Evolutionary conservation across 2,888 invertebrate genomes (phyloP).

Genomic region (Tiliacea citrago): DNA sequence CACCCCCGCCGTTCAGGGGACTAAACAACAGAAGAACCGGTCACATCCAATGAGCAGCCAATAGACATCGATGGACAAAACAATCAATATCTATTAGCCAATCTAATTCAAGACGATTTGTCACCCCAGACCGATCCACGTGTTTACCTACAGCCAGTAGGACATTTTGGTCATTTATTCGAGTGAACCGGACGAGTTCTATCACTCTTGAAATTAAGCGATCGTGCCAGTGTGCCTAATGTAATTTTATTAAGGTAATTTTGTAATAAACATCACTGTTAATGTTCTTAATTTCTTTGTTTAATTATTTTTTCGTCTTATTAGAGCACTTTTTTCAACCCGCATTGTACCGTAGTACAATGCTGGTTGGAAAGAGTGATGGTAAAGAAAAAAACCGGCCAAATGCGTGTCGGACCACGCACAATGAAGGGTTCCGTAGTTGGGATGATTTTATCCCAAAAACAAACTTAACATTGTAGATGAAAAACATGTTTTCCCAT

Average conservation of each 20-base stretch:
- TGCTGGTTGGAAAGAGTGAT: background rate
- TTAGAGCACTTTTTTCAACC: too few species aligned
- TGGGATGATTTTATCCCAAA: too few species aligned
- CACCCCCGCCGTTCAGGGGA: slow-evolving; percentile 23
- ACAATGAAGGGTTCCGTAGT: too few species aligned
- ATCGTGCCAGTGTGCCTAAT: slow-evolving; percentile 68
- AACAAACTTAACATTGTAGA: too few species aligned
- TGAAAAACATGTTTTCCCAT: too few species aligned
- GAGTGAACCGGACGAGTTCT: slow-evolving; percentile 69
- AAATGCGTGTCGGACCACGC: too few species aligned
- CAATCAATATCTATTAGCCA: slow-evolving; percentile 55
- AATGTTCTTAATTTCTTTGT: slow-evolving; percentile 53
- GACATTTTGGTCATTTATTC: slow-evolving; percentile 73
- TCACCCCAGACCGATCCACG: slow-evolving; percentile 57
- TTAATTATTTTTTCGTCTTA: slow-evolving; percentile 29
- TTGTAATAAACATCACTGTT: slow-evolving; percentile 63
- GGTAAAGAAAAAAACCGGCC: too few species aligned
- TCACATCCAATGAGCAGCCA: slow-evolving; percentile 27
- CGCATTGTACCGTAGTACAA: too few species aligned
- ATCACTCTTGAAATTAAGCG: slow-evolving; percentile 73
- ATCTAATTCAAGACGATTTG: slow-evolving; percentile 56
- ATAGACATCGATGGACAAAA: slow-evolving; percentile 32
- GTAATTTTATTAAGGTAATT: slow-evolving; percentile 79
- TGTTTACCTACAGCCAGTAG: slow-evolving; percentile 68
- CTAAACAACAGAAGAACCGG: slow-evolving; percentile 33